These are phyloP conservation scores for Polylopha cassiicola DNA, from an alignment of 2,888 invertebrate genomes.

Conservation along the genomic window DNA sequence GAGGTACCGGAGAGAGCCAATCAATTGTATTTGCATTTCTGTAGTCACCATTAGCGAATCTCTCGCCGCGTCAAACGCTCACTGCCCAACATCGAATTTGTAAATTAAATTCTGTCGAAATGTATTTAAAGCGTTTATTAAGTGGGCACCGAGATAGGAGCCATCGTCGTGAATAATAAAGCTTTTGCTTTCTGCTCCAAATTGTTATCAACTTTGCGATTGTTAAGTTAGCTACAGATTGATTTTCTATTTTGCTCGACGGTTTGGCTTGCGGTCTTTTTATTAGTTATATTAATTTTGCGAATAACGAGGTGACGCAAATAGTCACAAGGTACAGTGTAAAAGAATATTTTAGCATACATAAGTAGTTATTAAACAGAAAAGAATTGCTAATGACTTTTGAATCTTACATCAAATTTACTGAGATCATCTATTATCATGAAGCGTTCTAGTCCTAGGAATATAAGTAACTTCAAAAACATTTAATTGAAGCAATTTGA, in stretches of 20 bases:
- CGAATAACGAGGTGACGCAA: no score
- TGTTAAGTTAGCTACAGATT: constrained; percentile 34
- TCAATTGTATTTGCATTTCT: constrained; percentile 58
- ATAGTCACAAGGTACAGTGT: no score
- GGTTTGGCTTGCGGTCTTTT: constrained; percentile 3
- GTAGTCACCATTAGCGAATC: constrained; percentile 47
- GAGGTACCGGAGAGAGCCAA: constrained; percentile 41
- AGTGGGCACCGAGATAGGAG: constrained; percentile 38
- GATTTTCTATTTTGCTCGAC: constrained; percentile 10
- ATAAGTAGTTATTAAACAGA: no score
- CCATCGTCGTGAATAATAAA: constrained; percentile 36
- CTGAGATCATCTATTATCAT: no score
- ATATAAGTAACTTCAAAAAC: no score
- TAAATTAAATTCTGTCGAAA: constrained; percentile 39
- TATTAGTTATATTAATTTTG: no score
- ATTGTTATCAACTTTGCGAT: constrained; percentile 42
- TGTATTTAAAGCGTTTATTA: constrained; percentile 44
- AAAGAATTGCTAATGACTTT: no score
- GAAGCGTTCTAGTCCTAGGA: no score
- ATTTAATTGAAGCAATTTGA: no score
- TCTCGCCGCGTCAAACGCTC: constrained; percentile 30
- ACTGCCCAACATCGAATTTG: constrained; percentile 22
- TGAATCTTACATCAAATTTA: no score
- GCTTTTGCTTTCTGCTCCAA: constrained; percentile 41
- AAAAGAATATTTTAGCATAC: no score